A percentile compares a stretch with the other conserved stretches of the same genome.
phyloP scores from a whole-genome alignment of 2,888 invertebrate species.

The Vanessa cardui region DNA sequence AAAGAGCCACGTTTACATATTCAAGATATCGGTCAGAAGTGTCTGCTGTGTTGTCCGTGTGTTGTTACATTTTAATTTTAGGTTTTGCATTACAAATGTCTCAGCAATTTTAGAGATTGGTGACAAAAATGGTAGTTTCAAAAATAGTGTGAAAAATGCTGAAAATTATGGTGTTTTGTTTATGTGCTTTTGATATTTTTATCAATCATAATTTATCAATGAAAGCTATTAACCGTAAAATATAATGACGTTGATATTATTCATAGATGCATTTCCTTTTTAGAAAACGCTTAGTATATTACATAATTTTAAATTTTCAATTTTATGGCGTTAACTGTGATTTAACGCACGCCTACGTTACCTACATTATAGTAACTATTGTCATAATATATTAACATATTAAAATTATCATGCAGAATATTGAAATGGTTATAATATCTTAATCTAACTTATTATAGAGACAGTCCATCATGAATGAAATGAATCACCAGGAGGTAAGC shows the following conservation, averaged over 20 bases:
- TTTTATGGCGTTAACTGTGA: constrained; percentile 18
- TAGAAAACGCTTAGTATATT: background rate
- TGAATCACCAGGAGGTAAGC: constrained; percentile 16
- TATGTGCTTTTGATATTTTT: too few relatives aligned
- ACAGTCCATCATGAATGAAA: constrained; percentile 21
- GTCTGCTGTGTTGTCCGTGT: too few relatives aligned
- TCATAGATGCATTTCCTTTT: background rate
- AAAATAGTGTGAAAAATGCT: too few relatives aligned
- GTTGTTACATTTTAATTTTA: too few relatives aligned
- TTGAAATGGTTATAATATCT: constrained; percentile 26
- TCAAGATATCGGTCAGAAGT: too few relatives aligned
- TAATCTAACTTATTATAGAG: constrained; percentile 28
- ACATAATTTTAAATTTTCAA: constrained; percentile 17
- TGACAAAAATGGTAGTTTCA: too few relatives aligned
- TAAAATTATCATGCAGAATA: constrained; percentile 15
- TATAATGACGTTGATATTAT: background rate
- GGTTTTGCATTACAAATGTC: too few relatives aligned
- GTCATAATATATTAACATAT: constrained; percentile 21
- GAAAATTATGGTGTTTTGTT: too few relatives aligned
- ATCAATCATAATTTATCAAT: too few relatives aligned
- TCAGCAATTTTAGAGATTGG: too few relatives aligned
- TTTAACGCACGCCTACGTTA: constrained; percentile 22
- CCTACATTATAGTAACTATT: constrained; percentile 13
- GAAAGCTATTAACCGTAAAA: too few relatives aligned
- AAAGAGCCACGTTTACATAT: too few relatives aligned